phyloP scores from a whole-genome alignment of 2,888 invertebrate species.

The Lasioglossum villosulum region DNA sequence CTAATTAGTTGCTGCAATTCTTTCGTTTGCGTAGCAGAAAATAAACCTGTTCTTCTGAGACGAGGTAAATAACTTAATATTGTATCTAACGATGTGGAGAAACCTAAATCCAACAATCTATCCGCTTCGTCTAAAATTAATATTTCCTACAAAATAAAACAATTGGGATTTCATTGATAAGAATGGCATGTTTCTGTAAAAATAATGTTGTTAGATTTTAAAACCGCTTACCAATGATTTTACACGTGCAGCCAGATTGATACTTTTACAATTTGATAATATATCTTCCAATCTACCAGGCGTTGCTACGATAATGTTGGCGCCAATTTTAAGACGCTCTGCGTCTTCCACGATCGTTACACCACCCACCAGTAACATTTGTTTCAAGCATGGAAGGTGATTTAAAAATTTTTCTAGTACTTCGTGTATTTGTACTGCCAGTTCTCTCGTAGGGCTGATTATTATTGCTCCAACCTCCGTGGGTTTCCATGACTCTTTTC shows the following conservation, averaged over 20 bases:
- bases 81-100: conserved; percentile 92
- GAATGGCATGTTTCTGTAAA: background rate
- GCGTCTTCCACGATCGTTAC: conserved; percentile 92
- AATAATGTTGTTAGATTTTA: background rate
- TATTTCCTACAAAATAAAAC: conserved; percentile 88
- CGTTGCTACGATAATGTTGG: conserved; percentile 96
- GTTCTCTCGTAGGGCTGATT: conserved; percentile 97
- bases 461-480: conserved; percentile 95
- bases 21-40: conserved; percentile 99
- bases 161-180: conserved; percentile 3
- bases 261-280: conserved; percentile 89
- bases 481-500: conserved; percentile 88
- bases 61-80: conserved; percentile 96
- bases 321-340: conserved; percentile 89
- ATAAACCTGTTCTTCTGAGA: conserved; percentile 97
- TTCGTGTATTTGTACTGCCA: conserved; percentile 95
- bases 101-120: conserved; percentile 96
- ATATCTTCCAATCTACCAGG: conserved; percentile 97
- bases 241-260: conserved; percentile 90
- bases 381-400: conserved; percentile 85
- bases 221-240: conserved; percentile 89
- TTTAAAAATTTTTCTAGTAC: conserved; percentile 86
- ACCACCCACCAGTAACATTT: conserved; percentile 92
- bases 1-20: conserved; percentile 95
- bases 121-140: conserved; percentile 99